Evolutionary conservation across 2,888 invertebrate species (phyloP).

Genomic region (Himalopsyche kuldschensis): DNA sequence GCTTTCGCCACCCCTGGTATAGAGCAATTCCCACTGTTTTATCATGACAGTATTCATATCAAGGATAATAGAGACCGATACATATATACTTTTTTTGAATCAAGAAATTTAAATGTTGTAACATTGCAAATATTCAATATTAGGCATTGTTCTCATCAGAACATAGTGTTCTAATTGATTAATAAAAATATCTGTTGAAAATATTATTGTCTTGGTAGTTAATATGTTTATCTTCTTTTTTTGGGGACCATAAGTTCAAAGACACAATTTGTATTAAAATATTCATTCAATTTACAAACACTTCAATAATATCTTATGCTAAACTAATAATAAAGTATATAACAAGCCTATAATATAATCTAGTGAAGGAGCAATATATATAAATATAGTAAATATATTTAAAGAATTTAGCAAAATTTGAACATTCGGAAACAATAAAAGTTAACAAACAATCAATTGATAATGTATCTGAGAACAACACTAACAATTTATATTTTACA

Average conservation of each 20-base stretch:
- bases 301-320: neutral
- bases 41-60: too few relatives aligned
- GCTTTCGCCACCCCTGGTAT: too few relatives aligned
- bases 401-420: neutral
- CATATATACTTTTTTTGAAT: too few relatives aligned
- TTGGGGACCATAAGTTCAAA: neutral
- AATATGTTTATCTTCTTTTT: neutral
- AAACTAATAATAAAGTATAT: neutral
- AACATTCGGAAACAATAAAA: neutral
- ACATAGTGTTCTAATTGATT: too few relatives aligned
- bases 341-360: neutral
- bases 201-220: neutral
- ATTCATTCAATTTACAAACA: neutral
- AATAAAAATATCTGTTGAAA: too few relatives aligned
- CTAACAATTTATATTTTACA: neutral
- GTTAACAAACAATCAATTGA: neutral
- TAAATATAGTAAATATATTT: neutral
- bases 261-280: neutral
- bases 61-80: too few relatives aligned
- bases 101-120: too few relatives aligned
- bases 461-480: neutral
- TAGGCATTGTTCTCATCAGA: too few relatives aligned
- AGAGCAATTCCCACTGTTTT: too few relatives aligned
- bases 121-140: too few relatives aligned
- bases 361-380: neutral